phyloP scores from a whole-genome alignment of 2,113 vertebrate genomes.

The Paraplagusia blochii region DNA sequence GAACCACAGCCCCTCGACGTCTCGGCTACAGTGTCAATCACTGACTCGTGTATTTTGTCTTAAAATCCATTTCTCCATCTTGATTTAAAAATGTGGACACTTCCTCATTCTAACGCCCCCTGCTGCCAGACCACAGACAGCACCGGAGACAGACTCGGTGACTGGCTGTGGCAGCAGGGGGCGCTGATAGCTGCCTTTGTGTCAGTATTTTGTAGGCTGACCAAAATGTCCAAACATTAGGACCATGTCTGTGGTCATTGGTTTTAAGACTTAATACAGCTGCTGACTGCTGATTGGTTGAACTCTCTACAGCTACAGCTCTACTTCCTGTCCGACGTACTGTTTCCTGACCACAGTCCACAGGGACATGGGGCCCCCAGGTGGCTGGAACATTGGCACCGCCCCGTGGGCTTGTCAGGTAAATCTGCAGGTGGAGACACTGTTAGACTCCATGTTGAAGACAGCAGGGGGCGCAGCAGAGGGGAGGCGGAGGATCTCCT shows the following conservation, averaged over 20 bases:
- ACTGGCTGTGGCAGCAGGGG: too few species aligned
- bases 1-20: not conserved
- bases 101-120: not conserved
- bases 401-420: slow-evolving; percentile 13
- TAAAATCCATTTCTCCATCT: slow-evolving; percentile 17
- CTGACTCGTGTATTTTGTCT: slow-evolving; percentile 35
- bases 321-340: slow-evolving; percentile 75
- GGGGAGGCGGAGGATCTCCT: slow-evolving; percentile 9
- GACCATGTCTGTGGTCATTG: too few species aligned
- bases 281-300: slow-evolving; percentile 22
- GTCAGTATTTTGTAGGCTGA: too few species aligned
- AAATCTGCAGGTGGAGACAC: slow-evolving; percentile 3
- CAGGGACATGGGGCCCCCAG: slow-evolving; percentile 75
- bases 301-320: slow-evolving; percentile 70
- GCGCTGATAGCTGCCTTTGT: too few species aligned
- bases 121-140: too few species aligned
- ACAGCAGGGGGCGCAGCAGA: slow-evolving; percentile 1
- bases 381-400: slow-evolving; percentile 71
- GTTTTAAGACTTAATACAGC: slow-evolving; percentile 44
- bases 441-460: slow-evolving; percentile 19
- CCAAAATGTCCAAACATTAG: too few species aligned
- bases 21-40: too few species aligned
- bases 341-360: slow-evolving; percentile 76
- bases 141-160: not conserved
- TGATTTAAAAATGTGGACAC: slow-evolving; percentile 7